Base-by-base conservation (phyloP, 2,797 vertebrate genomes). In the Nannoperca obscura region DNA sequence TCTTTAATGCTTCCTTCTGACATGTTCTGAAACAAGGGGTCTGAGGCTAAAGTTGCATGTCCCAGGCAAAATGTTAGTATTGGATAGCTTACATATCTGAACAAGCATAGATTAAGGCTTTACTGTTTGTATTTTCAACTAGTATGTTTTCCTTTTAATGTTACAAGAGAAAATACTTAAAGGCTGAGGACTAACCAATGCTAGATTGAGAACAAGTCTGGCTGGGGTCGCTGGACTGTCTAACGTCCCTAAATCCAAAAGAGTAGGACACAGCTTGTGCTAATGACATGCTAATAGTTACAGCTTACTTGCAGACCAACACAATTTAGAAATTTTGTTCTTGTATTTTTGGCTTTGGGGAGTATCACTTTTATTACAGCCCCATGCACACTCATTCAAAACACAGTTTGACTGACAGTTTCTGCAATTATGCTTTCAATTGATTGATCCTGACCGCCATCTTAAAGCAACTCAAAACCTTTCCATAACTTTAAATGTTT, bases 401-500 rank as follows among this genome's bases (percentile, higher is more conserved):
- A 32, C n/a, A 24, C 19, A 19, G 22, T 44, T 15, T 17, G 42
- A 44, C 42, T 17, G 15, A 44, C 15, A 44, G 42, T 44, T 44
- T 1, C 42, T 44, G 32, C 32, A 34, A 34, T 24, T 27, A 47
- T 2, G 6, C 27, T 59, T 42, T 42, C 32, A 19, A 34, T 17
- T n/a, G 30, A 44, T 14, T n/a, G 5, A 27, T 46, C 27, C 4
- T 20, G 9, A 38, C 36, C 40, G 19, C 34, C 24, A 53, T 44
- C 19, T 42, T 49, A 15, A 13, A 71, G n/a, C 17, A 61, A 63
- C 47, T 50, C 0, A 44, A 59, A 65, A 59, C n/a, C 14, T 62
- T 64, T 53, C 15, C 15, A 68, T 38, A 13, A 32, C n/a, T 67
- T 57, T 42, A 63, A 63, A 53, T 15, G 22, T 38, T 53, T 36